These are phyloP conservation scores for Amblyornis subalaris DNA, from an alignment of 2,113 vertebrate genomes.

Conservation along the genomic window DNA sequence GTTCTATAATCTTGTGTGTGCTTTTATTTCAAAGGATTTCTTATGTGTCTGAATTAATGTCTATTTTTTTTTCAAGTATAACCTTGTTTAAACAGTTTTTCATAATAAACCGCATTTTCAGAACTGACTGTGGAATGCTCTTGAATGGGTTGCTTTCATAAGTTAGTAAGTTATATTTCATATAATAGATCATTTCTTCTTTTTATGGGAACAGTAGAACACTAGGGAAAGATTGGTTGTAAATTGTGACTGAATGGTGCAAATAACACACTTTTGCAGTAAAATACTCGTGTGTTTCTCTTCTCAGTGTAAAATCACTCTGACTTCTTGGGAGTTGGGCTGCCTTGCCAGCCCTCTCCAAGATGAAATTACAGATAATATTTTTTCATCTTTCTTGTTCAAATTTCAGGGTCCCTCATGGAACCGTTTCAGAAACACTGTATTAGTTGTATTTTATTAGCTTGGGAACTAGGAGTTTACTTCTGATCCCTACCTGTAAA, in stretches of 20 bases:
- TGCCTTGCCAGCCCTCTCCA: not conserved
- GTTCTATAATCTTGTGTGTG: not conserved
- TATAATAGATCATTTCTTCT: not conserved
- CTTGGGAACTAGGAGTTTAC: not conserved
- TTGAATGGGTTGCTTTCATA: not conserved
- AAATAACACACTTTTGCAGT: not conserved
- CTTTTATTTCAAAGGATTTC: not conserved
- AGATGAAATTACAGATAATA: not conserved
- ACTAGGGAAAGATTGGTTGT: not conserved
- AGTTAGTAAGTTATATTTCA: not conserved
- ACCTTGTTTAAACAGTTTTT: conserved; percentile 17
- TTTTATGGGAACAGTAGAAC: not conserved
- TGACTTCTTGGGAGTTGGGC: not conserved
- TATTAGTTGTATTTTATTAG: not conserved
- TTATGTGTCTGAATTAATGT: not conserved
- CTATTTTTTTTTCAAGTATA: not conserved
- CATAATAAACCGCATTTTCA: conserved; percentile 36
- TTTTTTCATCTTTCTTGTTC: not conserved
- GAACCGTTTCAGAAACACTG: not conserved
- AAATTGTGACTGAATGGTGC: not conserved
- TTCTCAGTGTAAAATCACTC: not conserved
- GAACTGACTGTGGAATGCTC: not conserved
- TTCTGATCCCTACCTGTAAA: not conserved
- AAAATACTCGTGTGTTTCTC: not conserved
- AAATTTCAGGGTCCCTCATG: not conserved